phyloP scores from a whole-genome alignment of 2,888 invertebrate genomes.

The Cancer borealis region DNA sequence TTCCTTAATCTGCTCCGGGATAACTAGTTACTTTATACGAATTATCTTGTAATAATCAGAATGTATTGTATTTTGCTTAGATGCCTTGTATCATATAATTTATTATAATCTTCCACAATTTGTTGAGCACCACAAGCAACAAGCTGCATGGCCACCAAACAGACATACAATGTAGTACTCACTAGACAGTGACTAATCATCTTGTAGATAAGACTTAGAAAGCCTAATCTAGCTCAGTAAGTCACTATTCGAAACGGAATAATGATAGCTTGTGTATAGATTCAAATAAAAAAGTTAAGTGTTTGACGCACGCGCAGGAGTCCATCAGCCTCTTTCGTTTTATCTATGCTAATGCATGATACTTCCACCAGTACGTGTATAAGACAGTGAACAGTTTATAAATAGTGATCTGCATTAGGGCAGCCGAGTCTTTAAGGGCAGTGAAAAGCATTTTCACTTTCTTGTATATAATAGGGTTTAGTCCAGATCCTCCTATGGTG shows the following conservation, averaged over 20 bases:
- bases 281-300: background rate
- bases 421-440: background rate
- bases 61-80: background rate
- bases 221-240: background rate
- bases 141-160: background rate
- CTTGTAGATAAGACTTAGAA: background rate
- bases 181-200: background rate
- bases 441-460: background rate
- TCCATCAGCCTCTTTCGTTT: background rate
- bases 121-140: background rate
- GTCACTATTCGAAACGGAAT: background rate
- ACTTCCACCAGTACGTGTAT: background rate
- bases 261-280: background rate
- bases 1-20: background rate
- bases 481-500: background rate
- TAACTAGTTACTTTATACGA: background rate
- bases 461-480: background rate
- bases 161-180: constrained; percentile 2
- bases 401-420: background rate
- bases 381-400: background rate
- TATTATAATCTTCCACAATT: background rate
- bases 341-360: background rate
- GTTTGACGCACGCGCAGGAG: background rate
- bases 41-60: background rate
- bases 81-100: background rate